Percentiles rank a stretch among this genome's conserved stretches.
Conservation (phyloP, 2,888 invertebrate species). For the Melieria crassipennis region DNA sequence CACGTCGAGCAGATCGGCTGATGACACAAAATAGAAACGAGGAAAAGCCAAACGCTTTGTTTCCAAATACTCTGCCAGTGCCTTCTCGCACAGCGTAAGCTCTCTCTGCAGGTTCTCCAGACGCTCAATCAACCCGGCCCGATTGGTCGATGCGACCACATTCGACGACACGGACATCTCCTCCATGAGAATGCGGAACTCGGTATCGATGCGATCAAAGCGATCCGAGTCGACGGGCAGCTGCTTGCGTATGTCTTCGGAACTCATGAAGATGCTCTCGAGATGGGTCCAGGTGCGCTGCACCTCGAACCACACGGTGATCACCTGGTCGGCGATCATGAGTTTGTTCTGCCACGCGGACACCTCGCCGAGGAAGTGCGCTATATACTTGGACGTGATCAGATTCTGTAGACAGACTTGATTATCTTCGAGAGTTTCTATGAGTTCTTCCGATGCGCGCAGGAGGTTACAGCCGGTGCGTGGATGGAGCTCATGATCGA, state of each 20-base stretch:
- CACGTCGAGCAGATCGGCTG: conserved; percentile 93
- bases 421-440: conserved; percentile 97
- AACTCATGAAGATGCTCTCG: conserved; percentile 97
- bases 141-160: conserved; percentile 91
- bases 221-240: conserved; percentile 92
- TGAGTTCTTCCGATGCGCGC: conserved; percentile 92
- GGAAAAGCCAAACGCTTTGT: conserved; percentile 96
- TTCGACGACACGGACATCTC: conserved; percentile 70
- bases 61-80: conserved; percentile 95
- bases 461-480: conserved; percentile 88
- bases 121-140: conserved; percentile 79
- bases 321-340: conserved; percentile 92
- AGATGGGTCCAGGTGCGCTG: conserved; percentile 97
- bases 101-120: conserved; percentile 86
- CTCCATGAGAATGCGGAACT: conserved; percentile 79
- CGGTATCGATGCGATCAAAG: conserved; percentile 89
- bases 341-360: conserved; percentile 94
- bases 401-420: conserved; percentile 95
- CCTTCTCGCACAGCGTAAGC: conserved; percentile 93
- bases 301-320: conserved; percentile 93
- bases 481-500: conserved; percentile 87
- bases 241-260: conserved; percentile 95
- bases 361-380: conserved; percentile 93
- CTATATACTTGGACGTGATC: conserved; percentile 96
- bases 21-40: conserved; percentile 95